Percentiles rank a stretch among this genome's conserved stretches.
phyloP scores from a whole-genome alignment of 2,888 invertebrate species.

The Troides oblongomaculatus region DNA sequence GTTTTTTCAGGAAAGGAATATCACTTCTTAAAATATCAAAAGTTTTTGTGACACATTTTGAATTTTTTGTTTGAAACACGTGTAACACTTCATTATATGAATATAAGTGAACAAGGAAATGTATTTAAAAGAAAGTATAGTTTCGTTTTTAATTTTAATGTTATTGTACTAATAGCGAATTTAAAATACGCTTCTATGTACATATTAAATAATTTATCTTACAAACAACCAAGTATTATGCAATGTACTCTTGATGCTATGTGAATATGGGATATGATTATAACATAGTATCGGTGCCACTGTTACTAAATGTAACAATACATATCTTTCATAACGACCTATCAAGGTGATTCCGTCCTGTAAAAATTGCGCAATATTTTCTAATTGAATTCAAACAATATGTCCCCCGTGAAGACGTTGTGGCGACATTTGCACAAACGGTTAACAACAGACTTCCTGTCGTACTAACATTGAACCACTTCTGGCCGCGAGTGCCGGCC shows the following conservation, averaged over 20 bases:
- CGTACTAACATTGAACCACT: constrained; percentile 74
- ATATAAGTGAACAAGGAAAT: too few species aligned
- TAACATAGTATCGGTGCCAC: too few species aligned
- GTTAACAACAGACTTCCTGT: constrained; percentile 68
- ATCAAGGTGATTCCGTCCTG: constrained; percentile 19
- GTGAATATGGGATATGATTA: too few species aligned
- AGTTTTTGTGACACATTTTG: too few species aligned
- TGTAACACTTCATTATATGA: too few species aligned
- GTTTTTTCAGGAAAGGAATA: not conserved
- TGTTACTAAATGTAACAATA: not conserved
- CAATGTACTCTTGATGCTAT: too few species aligned
- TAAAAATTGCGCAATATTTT: constrained; percentile 36
- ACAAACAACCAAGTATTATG: too few species aligned
- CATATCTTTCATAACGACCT: not conserved
- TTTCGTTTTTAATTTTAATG: too few species aligned
- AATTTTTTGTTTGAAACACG: too few species aligned
- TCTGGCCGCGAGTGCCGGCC: constrained; percentile 60
- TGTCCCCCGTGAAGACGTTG: constrained; percentile 42
- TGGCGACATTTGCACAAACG: constrained; percentile 68
- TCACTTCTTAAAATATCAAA: too few species aligned
- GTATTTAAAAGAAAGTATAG: too few species aligned
- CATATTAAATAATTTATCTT: not conserved
- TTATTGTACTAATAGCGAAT: too few species aligned
- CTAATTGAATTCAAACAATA: constrained; percentile 33
- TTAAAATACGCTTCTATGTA: not conserved